Base-by-base conservation (phyloP, 2,113 vertebrate genomes). In the Rafetus swinhoei region DNA sequence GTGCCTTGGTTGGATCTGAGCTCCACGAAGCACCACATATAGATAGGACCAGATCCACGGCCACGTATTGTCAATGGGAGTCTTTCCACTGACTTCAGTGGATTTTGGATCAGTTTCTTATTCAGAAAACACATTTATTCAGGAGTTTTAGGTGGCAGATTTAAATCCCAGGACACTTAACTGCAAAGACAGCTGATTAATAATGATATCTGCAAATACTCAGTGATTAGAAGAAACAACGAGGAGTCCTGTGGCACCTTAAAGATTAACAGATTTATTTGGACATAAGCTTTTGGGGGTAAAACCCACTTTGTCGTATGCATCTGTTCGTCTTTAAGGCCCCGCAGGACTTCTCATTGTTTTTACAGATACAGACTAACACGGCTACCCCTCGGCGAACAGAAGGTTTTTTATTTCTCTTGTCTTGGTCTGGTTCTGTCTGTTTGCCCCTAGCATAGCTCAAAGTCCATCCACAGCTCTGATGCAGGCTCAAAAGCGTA, bases 351-450 rank as follows among this genome's bases (percentile, higher is more conserved):
- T 45, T 45, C 45, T 45, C 45, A 45, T 45, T 45, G 45, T 45
- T 45, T 45, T 45, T 45, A 45, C 6, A 45, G 45, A 45, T 45
- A 45, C 45, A 45, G 45, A 45, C 39, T 45, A 45, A 45, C 45
- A 6, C 45, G 6, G 45, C 45, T 45, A 45, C 45, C 45, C 45
- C 59, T 50, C 10, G 3, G 39, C 81, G 53, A 90, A 11, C n/a
- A 56, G 39, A 39, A 7, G 74, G 22, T 4, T 1, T 0, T 53
- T 7, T 27, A 12, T 18, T 22, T 39, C 6, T 22, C 12, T 12
- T 12, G 4, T 74, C 55, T 16, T 0, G 1, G 0, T 0, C 0
- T 39, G 35, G 4, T 10, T 9, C 4, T 4, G 57, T 39, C 39
- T 50, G 14, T 77, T 50, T 45, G 45, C 74, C 50, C 11, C 1